Evolutionary conservation across 2,888 invertebrate species (phyloP).

Genomic region (Halocaridina rubra): DNA sequence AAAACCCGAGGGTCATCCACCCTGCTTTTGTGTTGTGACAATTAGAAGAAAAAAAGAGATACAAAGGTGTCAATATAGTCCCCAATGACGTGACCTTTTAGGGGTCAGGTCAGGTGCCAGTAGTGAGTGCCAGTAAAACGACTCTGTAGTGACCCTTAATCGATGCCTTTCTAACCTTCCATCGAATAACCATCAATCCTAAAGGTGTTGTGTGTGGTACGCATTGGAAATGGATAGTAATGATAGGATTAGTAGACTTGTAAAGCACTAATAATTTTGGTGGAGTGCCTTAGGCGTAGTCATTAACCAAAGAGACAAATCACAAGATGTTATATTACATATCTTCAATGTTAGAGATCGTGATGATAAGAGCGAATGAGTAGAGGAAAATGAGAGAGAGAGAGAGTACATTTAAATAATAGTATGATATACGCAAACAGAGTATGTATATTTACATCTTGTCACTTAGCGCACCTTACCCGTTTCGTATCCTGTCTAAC

Average conservation of each 20-base stretch:
- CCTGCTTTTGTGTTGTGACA: constrained; percentile 29
- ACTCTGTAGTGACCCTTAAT: constrained; percentile 18
- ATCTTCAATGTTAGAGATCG: no score
- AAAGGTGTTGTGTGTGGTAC: neutral
- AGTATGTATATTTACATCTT: no score
- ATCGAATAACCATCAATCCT: neutral
- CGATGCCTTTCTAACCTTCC: constrained; percentile 21
- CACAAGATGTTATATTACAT: no score
- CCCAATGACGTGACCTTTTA: neutral
- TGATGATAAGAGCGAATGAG: no score
- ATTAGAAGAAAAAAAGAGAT: neutral
- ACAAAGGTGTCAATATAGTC: neutral
- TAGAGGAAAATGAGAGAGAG: no score
- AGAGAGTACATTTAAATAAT: no score
- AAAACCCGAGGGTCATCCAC: neutral
- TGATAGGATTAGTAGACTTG: neutral
- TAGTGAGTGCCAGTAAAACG: neutral
- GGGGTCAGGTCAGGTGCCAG: constrained; percentile 21
- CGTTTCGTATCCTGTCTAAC: no score
- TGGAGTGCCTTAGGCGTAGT: neutral
- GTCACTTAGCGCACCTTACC: no score
- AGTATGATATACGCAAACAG: no score
- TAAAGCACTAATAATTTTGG: neutral
- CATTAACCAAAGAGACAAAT: no score
- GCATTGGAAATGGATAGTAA: neutral